A percentile compares a stretch with the other conserved stretches of the same genome.
phyloP scores from a whole-genome alignment of 2,888 invertebrate species.

The Cephus sareptanus region DNA sequence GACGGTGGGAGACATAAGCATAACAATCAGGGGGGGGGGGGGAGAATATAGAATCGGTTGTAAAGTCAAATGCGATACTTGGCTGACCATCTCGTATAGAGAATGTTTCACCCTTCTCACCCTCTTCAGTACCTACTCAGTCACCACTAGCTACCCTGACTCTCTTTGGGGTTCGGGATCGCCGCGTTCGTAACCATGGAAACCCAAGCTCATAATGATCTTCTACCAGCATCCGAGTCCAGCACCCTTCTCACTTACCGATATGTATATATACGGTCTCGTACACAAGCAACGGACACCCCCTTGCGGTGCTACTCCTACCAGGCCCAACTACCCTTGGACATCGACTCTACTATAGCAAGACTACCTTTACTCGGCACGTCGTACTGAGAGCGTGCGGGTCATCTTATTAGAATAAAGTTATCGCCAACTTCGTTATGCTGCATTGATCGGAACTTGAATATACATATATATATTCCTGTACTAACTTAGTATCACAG shows the following conservation, averaged over 20 bases:
- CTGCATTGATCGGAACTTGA: slow-evolving; percentile 34
- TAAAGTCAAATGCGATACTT: slow-evolving; percentile 63
- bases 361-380: slow-evolving; percentile 32
- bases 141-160: slow-evolving; percentile 6
- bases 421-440: slow-evolving; percentile 55
- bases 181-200: slow-evolving; percentile 58
- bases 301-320: not conserved
- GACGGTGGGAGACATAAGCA: slow-evolving; percentile 39
- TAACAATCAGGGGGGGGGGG: slow-evolving; percentile 42
- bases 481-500: not conserved
- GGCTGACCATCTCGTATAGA: slow-evolving; percentile 55
- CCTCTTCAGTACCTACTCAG: slow-evolving; percentile 11
- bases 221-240: slow-evolving; percentile 54
- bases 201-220: slow-evolving; percentile 64
- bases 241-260: slow-evolving; percentile 60
- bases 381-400: slow-evolving; percentile 25
- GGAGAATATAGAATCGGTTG: slow-evolving; percentile 48
- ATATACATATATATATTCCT: not conserved
- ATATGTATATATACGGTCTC: slow-evolving; percentile 29
- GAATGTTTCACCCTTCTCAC: slow-evolving; percentile 12
- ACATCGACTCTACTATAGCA: not conserved
- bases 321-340: not conserved
- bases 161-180: slow-evolving; percentile 23
- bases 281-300: not conserved
- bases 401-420: slow-evolving; percentile 61